A percentile compares a stretch with the other conserved stretches of the same genome.
Conservation (phyloP, 1,140 invertebrate genomes). For the Cotesia glomerata region DNA sequence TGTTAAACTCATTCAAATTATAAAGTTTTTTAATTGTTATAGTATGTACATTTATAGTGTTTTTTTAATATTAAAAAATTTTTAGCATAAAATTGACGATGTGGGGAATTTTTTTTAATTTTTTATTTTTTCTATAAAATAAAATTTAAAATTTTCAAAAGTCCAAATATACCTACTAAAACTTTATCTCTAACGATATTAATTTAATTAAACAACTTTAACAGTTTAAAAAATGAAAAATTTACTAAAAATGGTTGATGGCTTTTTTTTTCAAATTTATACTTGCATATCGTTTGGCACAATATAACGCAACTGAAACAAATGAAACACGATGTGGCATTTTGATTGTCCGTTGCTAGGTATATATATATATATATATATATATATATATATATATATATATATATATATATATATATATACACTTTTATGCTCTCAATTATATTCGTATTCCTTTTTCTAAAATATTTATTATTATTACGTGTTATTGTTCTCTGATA, state of each 20-base stretch:
- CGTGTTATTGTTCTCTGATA: neutral
- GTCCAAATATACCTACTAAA: neutral
- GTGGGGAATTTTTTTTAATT: too few species aligned
- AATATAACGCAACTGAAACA: constrained; percentile 54
- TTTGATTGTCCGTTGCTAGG: constrained; percentile 57
- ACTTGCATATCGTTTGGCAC: constrained; percentile 47
- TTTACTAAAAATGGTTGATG: neutral
- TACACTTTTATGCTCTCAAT: neutral
- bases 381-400: neutral
- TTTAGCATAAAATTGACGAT: too few species aligned
- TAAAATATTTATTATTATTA: constrained; percentile 9
- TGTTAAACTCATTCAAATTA: too few species aligned
- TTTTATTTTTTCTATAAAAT: constrained; percentile 6
- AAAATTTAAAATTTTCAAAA: constrained; percentile 7
- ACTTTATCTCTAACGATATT: neutral
- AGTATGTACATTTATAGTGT: too few species aligned
- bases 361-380: constrained; percentile 16
- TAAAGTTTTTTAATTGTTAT: too few species aligned
- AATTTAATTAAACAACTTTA: neutral
- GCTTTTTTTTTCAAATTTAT: neutral
- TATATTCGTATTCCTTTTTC: neutral
- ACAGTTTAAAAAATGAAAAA: constrained; percentile 18
- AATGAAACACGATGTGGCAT: constrained; percentile 52
- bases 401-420: constrained; percentile 16
- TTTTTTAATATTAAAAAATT: too few species aligned